These are phyloP conservation scores for Drosophila lowei DNA, from an alignment of 1,140 invertebrate genomes.

Conservation along the genomic window DNA sequence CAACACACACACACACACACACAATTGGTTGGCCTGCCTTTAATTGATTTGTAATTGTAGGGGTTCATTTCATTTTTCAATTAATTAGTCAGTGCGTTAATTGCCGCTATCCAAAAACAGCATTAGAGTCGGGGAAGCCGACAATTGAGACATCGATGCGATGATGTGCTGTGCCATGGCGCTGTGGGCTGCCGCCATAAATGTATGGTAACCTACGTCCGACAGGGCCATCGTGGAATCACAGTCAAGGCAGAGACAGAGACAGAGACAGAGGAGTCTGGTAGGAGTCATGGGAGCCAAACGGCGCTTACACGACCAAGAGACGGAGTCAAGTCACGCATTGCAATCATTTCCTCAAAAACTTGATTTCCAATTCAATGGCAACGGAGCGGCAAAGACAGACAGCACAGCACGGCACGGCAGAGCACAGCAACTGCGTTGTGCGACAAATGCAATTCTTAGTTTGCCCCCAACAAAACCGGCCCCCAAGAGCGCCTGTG, in stretches of 20 bases:
- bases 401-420: not conserved
- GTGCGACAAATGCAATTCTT: conserved; percentile 48
- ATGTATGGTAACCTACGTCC: conserved; percentile 25
- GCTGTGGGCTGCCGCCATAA: conserved; percentile 22
- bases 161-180: conserved; percentile 28
- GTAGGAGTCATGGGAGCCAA: conserved; percentile 13
- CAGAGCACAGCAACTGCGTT: not conserved
- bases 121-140: conserved; percentile 40
- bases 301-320: conserved; percentile 60
- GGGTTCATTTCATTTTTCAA: conserved; percentile 49
- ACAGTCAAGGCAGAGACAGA: conserved; percentile 36
- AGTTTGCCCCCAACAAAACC: conserved; percentile 37
- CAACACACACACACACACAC: not conserved
- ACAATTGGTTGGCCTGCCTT: not conserved
- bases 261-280: not conserved
- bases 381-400: conserved; percentile 5
- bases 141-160: conserved; percentile 49
- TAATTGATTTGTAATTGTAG: conserved; percentile 72
- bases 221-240: conserved; percentile 14
- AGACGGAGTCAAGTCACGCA: conserved; percentile 68
- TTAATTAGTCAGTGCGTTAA: conserved; percentile 69
- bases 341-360: conserved; percentile 61
- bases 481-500: conserved; percentile 53
- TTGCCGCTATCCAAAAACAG: conserved; percentile 54
- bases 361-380: conserved; percentile 66